These are phyloP conservation scores for Nomada fucata DNA, from an alignment of 2,888 invertebrate species.

Conservation along the genomic window DNA sequence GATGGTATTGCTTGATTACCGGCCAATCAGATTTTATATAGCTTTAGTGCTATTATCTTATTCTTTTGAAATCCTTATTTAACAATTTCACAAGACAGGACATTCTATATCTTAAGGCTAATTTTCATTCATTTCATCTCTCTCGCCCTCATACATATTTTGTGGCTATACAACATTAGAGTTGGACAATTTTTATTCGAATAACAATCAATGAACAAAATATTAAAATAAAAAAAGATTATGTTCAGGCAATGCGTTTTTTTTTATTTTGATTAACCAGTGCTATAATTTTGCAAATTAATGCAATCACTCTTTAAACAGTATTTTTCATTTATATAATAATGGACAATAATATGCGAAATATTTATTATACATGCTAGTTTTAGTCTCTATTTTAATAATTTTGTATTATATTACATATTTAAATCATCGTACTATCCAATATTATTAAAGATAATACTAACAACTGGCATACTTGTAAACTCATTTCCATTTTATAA, in stretches of 20 bases:
- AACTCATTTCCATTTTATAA: not conserved
- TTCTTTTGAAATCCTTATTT: constrained; percentile 39
- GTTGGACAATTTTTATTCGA: constrained; percentile 59
- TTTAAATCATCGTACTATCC: not conserved
- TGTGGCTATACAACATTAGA: constrained; percentile 58
- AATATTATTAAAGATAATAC: not conserved
- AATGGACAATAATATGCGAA: not conserved
- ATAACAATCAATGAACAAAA: constrained; percentile 30
- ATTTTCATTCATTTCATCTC: constrained; percentile 36
- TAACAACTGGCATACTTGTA: not conserved
- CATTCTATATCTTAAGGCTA: constrained; percentile 25
- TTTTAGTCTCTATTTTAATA: not conserved
- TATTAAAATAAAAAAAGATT: constrained; percentile 1
- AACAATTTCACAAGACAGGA: constrained; percentile 35
- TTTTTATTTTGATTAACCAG: constrained; percentile 13
- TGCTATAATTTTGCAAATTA: not conserved
- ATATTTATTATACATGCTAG: not conserved
- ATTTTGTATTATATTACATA: constrained; percentile 1
- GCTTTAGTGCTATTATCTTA: constrained; percentile 34
- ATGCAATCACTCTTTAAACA: not conserved
- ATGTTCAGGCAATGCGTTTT: not conserved
- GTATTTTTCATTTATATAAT: not conserved
- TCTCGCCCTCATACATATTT: constrained; percentile 28
- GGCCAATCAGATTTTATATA: constrained; percentile 27
- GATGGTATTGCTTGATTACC: constrained; percentile 18